Conservation (phyloP, 2,113 vertebrate species). For the Oceanites oceanicus region DNA sequence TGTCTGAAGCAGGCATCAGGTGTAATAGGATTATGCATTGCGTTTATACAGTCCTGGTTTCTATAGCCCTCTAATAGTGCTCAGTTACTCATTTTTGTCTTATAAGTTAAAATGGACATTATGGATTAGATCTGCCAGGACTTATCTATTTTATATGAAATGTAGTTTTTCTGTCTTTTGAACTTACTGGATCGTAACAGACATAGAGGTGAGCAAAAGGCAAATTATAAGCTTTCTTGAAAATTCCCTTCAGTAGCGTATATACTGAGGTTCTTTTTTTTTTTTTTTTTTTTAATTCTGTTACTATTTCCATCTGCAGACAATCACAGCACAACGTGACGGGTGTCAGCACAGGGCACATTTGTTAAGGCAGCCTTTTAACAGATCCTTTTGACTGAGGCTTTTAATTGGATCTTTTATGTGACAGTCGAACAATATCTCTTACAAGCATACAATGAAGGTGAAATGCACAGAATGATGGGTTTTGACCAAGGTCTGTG, state of each 20-base stretch:
- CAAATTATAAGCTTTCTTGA: neutral
- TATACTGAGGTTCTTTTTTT: neutral
- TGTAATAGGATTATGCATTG: constrained; percentile 15
- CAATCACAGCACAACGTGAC: neutral
- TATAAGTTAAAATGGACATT: constrained; percentile 18
- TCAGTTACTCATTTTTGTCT: constrained; percentile 20
- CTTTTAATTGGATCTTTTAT: constrained; percentile 13
- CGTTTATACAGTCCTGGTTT: constrained; percentile 39
- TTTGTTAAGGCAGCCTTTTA: constrained; percentile 10
- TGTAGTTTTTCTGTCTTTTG: constrained; percentile 11
- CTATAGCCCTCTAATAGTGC: neutral
- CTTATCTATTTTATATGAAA: neutral
- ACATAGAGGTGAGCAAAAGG: neutral
- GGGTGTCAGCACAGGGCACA: neutral
- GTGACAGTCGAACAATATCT: neutral
- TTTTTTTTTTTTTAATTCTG: neutral
- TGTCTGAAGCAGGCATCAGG: constrained; percentile 10
- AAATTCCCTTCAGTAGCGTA: neutral
- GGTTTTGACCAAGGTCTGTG: neutral
- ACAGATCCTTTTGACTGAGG: neutral
- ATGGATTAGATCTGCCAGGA: constrained; percentile 19
- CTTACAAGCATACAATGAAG: neutral
- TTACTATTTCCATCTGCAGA: neutral
- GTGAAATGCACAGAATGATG: neutral
- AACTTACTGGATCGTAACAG: constrained; percentile 1